A percentile compares a stretch with the other conserved stretches of the same genome.
Evolutionary conservation across 37 sponge, comb jelly and placozoan species (phyloP).

Genomic region (Spongia lamella): DNA sequence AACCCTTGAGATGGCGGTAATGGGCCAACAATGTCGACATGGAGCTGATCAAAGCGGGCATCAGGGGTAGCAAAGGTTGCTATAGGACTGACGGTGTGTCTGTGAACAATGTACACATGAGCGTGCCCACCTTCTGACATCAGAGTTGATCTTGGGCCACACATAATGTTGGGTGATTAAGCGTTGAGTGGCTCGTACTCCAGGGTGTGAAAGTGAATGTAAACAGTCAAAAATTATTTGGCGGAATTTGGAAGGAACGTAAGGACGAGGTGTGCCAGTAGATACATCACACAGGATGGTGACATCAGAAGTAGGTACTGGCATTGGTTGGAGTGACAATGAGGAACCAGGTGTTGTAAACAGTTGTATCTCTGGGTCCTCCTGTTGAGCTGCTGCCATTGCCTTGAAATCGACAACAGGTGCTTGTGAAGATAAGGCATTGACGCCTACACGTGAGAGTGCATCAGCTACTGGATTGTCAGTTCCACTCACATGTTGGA

Average conservation of each 20-base stretch:
- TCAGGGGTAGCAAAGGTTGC: constrained; percentile 13
- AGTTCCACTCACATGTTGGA: constrained; percentile 5
- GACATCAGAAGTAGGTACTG: not conserved
- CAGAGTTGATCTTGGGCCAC: no score
- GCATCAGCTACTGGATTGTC: constrained; percentile 4
- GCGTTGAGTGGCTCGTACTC: constrained; percentile 20
- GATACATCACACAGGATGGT: constrained; percentile 29
- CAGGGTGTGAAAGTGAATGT: constrained; percentile 30
- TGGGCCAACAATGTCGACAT: constrained; percentile 32
- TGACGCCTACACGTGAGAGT: no score
- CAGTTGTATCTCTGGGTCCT: not conserved
- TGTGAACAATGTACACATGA: constrained; percentile 14
- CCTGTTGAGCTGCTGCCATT: not conserved
- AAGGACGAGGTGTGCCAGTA: constrained; percentile 20
- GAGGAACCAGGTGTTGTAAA: not conserved
- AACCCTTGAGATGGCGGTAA: no score
- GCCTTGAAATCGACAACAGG: not conserved
- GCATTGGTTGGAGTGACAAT: not conserved
- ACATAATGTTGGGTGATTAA: no score
- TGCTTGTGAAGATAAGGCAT: no score
- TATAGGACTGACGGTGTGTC: constrained; percentile 13
- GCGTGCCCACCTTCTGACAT: no score
- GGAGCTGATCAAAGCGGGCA: constrained; percentile 27
- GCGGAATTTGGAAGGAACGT: constrained; percentile 11
- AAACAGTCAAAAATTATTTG: constrained; percentile 14